A percentile compares a stretch with the other conserved stretches of the same genome.
Conservation (phyloP, 2,888 invertebrate genomes). For the Molanna angustata region DNA sequence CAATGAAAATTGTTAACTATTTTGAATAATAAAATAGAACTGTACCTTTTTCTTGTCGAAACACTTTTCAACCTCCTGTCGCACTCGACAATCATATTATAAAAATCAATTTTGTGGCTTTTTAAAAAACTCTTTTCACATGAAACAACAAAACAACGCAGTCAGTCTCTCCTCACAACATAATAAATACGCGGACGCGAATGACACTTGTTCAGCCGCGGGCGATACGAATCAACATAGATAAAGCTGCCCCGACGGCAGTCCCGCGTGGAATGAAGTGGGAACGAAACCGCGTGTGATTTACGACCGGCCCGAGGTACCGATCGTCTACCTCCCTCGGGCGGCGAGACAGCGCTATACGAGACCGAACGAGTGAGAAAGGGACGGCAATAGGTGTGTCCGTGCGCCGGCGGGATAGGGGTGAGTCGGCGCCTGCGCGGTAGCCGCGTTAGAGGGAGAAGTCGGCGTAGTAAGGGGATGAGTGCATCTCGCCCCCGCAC, state of each 20-base stretch:
- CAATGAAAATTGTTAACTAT: neutral
- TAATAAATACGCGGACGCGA: constrained; percentile 3
- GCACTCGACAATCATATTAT: constrained; percentile 55
- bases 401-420: constrained; percentile 9
- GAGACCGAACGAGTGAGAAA: constrained; percentile 1
- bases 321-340: constrained; percentile 17
- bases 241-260: constrained; percentile 48
- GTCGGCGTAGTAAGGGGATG: constrained; percentile 39
- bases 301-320: constrained; percentile 45
- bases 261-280: constrained; percentile 58
- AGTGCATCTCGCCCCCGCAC: constrained; percentile 25
- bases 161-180: neutral
- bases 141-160: constrained; percentile 3
- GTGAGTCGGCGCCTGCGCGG: constrained; percentile 23
- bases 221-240: constrained; percentile 9
- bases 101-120: constrained; percentile 33
- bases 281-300: constrained; percentile 41
- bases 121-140: constrained; percentile 8
- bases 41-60: constrained; percentile 28
- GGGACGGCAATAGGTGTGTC: constrained; percentile 8
- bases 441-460: constrained; percentile 15
- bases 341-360: constrained; percentile 13
- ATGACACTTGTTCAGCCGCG: constrained; percentile 13
- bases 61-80: constrained; percentile 37
- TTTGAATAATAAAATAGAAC: constrained; percentile 5